These are phyloP conservation scores for Egretta garzetta DNA, from an alignment of 2,113 vertebrate genomes.

Conservation along the genomic window DNA sequence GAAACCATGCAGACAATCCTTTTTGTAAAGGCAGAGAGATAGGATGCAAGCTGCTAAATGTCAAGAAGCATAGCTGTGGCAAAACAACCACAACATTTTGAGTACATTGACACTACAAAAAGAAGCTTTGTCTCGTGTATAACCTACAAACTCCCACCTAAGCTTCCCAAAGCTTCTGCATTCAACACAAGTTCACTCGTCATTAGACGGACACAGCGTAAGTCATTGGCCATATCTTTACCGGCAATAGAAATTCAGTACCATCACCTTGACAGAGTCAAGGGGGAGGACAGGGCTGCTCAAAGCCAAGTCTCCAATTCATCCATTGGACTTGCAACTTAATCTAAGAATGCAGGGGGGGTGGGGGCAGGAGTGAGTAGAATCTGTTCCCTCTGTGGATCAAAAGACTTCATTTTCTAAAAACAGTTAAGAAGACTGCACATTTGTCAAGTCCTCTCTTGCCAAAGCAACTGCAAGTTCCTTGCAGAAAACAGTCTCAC, in stretches of 20 bases:
- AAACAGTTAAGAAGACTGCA: neutral
- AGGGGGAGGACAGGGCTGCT: neutral
- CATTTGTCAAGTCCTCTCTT: neutral
- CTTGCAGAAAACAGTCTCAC: neutral
- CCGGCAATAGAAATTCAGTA: neutral
- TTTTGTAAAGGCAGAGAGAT: neutral
- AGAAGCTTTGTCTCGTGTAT: neutral
- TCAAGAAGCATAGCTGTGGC: neutral
- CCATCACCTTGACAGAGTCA: neutral
- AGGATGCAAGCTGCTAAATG: neutral
- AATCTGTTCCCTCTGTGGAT: neutral
- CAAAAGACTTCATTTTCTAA: neutral
- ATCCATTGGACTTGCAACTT: neutral
- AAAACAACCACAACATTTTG: neutral
- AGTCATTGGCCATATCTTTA: neutral
- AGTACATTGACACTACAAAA: neutral
- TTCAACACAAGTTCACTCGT: neutral
- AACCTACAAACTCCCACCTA: neutral
- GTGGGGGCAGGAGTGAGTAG: fast-evolving
- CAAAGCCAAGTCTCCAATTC: neutral
- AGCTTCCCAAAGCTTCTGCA: neutral
- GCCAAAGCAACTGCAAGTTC: neutral
- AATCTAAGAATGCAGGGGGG: neutral
- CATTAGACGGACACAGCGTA: neutral
- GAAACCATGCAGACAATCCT: neutral